Evolutionary conservation across 2,113 vertebrate species (phyloP), one percentile per base, ranked within the genome.

Genomic region (Sinocyclocheilus grahami): DNA sequence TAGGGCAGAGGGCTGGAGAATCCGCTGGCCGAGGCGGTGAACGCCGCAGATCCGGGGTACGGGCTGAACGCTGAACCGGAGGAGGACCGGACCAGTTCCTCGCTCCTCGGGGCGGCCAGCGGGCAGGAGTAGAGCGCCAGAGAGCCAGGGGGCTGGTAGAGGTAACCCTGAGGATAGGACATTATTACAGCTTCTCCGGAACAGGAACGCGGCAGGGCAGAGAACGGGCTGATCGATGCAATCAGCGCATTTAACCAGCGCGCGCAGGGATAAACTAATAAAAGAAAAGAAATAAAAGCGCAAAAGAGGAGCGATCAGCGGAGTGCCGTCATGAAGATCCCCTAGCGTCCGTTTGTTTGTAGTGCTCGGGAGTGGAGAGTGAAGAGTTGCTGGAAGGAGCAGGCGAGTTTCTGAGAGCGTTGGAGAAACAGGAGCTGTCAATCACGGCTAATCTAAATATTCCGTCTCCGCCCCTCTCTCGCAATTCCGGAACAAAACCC

Each of bases 81-180:
- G 80, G 97, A 97, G 82, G 98, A 97, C 90, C 97, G 94, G 88
- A 96, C 96, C 94, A 98, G 95, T 92, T 99, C 97, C 89, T 98
- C 97, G 91, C 94, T 97, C 91, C 98, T 95, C 88, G 97, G 97
- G 91, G 97, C 96, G 86, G 97, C 96, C 94, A 98, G 94, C 77
- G 97, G 97, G 91, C 97, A 99, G 85, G 97, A 98, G 92, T 99
- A 99, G 55, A 99, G 98, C 92, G 98, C 97, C 95, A 99, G 94
- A 87, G 98, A 99, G 93, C 97, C 97, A 87, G 97, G 97, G 91
- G 98, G 97, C 95, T 99, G 98, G 95, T 99, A 99, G 92, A 99
- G 97, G 95, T 98, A 99, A 96, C 97, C 98, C 97, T 99, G 98
- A 96, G 98, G 98, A 96, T 99, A 98, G 93, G 98, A 99, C 97